These are phyloP conservation scores for Drosophila eohydei DNA, from an alignment of 2,888 invertebrate species.

Conservation along the genomic window DNA sequence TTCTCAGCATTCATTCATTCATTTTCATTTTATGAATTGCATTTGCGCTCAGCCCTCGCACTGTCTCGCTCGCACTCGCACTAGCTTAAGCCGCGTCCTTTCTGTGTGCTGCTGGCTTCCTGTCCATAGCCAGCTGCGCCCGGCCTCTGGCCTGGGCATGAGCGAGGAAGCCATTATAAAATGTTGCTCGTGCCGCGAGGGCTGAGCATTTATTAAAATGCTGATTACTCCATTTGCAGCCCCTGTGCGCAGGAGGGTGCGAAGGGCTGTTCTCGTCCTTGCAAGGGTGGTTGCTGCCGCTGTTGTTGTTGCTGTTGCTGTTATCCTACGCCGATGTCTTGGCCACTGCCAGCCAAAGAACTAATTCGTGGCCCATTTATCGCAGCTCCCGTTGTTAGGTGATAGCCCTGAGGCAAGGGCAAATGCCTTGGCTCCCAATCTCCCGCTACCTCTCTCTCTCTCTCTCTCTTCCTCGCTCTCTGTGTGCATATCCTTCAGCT, in stretches of 20 bases:
- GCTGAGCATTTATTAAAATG: slow-evolving; percentile 63
- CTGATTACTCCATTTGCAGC: slow-evolving; percentile 67
- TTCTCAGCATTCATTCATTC: slow-evolving; percentile 52
- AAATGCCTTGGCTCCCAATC: not conserved
- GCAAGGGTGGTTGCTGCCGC: slow-evolving; percentile 28
- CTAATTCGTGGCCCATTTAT: slow-evolving; percentile 56
- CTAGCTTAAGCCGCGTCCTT: slow-evolving; percentile 23
- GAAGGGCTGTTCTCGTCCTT: slow-evolving; percentile 15
- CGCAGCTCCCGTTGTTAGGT: slow-evolving; percentile 14
- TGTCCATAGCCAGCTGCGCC: slow-evolving; percentile 38
- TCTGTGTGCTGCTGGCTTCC: slow-evolving; percentile 40
- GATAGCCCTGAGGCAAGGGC: slow-evolving; percentile 23
- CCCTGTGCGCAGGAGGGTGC: slow-evolving; percentile 26
- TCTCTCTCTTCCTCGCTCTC: not conserved
- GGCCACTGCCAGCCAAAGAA: slow-evolving; percentile 33
- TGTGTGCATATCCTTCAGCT: slow-evolving; percentile 15
- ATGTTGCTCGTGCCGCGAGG: slow-evolving; percentile 29
- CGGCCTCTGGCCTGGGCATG: slow-evolving; percentile 9
- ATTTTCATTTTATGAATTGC: slow-evolving; percentile 42
- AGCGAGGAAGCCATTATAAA: slow-evolving; percentile 73
- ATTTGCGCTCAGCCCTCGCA: slow-evolving; percentile 43
- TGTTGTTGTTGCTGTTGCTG: not conserved
- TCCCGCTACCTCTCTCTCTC: not conserved
- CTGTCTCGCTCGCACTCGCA: slow-evolving; percentile 27
- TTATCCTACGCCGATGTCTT: slow-evolving; percentile 15